Evolutionary conservation across 2,888 invertebrate species (phyloP).

Genomic region (Caenorhabditis sulstoni): DNA sequence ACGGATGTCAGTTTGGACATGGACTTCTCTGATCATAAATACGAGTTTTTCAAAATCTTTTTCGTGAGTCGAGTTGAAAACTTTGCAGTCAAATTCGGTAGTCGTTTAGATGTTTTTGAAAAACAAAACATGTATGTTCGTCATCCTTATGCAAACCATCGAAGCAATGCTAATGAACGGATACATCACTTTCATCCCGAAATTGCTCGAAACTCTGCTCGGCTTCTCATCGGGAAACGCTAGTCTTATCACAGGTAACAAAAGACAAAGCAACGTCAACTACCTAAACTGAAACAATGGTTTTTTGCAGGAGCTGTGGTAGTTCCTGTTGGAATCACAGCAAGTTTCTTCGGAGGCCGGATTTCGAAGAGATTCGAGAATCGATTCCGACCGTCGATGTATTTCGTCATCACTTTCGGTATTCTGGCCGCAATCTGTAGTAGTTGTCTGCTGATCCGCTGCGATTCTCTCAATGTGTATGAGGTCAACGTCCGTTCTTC

Average conservation of each 20-base stretch:
- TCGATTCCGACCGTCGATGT: constrained; percentile 49
- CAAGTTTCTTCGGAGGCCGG: constrained; percentile 63
- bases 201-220: constrained; percentile 73
- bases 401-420: constrained; percentile 36
- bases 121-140: constrained; percentile 65
- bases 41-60: constrained; percentile 66
- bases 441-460: constrained; percentile 48
- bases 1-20: constrained; percentile 65
- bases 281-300: background rate
- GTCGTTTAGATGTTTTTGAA: constrained; percentile 59
- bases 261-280: background rate
- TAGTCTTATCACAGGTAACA: constrained; percentile 68
- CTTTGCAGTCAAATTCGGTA: background rate
- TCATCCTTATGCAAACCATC: constrained; percentile 70
- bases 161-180: constrained; percentile 74
- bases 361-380: constrained; percentile 51
- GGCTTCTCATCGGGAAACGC: constrained; percentile 65
- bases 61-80: constrained; percentile 34
- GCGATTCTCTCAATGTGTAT: constrained; percentile 43
- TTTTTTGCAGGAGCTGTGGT: constrained; percentile 68
- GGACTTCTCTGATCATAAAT: constrained; percentile 68
- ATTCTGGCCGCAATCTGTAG: constrained; percentile 38
- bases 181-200: constrained; percentile 75
- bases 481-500: constrained; percentile 26
- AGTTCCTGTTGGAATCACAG: constrained; percentile 68